Percentiles rank a stretch among this genome's conserved stretches.
These are phyloP conservation scores for Pseudomyrmex gracilis DNA, from an alignment of 1,140 invertebrate genomes.

Conservation along the genomic window DNA sequence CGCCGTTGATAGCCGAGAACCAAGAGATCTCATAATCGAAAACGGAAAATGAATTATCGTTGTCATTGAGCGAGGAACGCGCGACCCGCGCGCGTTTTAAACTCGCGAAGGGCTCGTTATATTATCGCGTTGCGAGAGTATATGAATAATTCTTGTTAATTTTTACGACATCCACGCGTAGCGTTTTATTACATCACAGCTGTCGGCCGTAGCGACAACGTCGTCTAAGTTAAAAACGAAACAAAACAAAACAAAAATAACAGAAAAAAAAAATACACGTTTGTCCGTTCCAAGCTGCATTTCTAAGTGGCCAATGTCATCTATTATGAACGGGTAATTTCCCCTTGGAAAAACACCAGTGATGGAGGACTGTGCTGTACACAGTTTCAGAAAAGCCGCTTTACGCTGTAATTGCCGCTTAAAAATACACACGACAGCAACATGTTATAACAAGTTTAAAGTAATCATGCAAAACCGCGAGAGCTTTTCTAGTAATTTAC, in stretches of 20 bases:
- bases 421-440: constrained; percentile 34
- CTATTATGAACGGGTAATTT: constrained; percentile 53
- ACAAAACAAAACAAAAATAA: no score
- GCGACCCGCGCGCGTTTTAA: constrained; percentile 45
- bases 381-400: constrained; percentile 21
- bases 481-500: background rate
- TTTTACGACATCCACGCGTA: constrained; percentile 43
- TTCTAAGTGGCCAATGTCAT: constrained; percentile 46
- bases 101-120: constrained; percentile 8
- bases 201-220: constrained; percentile 26
- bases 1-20: constrained; percentile 17
- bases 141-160: constrained; percentile 59
- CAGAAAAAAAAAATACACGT: background rate
- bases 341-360: constrained; percentile 41
- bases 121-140: constrained; percentile 6
- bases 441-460: constrained; percentile 34
- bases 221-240: constrained; percentile 29
- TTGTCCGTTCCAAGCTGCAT: constrained; percentile 46
- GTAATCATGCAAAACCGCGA: background rate
- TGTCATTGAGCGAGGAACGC: constrained; percentile 9
- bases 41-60: constrained; percentile 46
- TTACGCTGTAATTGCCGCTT: constrained; percentile 30
- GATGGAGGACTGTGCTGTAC: constrained; percentile 10
- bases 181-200: constrained; percentile 27
- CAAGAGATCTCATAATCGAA: constrained; percentile 44